phyloP scores from a whole-genome alignment of 1,140 invertebrate genomes.

The Leptonema lineaticorne region DNA sequence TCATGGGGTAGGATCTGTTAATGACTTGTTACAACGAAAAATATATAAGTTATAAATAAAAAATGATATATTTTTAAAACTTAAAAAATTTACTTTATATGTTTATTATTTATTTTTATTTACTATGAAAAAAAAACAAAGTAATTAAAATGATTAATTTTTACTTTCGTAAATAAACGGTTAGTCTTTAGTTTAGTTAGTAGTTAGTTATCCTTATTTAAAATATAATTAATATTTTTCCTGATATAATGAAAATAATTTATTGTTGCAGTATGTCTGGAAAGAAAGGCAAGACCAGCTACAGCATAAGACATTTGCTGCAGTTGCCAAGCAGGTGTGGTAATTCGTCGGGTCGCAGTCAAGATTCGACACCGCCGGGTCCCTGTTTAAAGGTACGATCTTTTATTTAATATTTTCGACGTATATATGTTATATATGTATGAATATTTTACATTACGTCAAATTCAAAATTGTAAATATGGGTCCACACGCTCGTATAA shows the following conservation, averaged over 20 bases:
- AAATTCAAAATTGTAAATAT: not conserved
- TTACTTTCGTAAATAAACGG: no score
- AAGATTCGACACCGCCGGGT: slow-evolving; percentile 31
- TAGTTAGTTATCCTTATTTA: no score
- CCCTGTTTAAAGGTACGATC: slow-evolving; percentile 41
- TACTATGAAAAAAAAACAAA: no score
- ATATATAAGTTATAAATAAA: no score
- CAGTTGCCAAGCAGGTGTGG: slow-evolving; percentile 47
- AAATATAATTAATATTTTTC: no score
- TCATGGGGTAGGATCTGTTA: no score
- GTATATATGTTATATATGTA: not conserved
- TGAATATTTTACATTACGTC: not conserved
- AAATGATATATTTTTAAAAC: no score
- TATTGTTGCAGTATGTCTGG: slow-evolving; percentile 49
- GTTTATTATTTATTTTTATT: no score
- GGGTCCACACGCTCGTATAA: not conserved
- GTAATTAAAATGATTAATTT: slow-evolving; percentile 1
- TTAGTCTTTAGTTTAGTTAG: no score
- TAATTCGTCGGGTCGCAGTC: slow-evolving; percentile 46
- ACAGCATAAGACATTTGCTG: slow-evolving; percentile 54
- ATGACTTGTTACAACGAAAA: no score
- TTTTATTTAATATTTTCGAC: not conserved
- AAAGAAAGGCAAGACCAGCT: slow-evolving; percentile 50
- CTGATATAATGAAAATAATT: no score
- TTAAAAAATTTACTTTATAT: no score